A percentile compares a stretch with the other conserved stretches of the same genome.
Evolutionary conservation across 2,888 invertebrate genomes (phyloP).

Genomic region (Holacanthella duospinosa): DNA sequence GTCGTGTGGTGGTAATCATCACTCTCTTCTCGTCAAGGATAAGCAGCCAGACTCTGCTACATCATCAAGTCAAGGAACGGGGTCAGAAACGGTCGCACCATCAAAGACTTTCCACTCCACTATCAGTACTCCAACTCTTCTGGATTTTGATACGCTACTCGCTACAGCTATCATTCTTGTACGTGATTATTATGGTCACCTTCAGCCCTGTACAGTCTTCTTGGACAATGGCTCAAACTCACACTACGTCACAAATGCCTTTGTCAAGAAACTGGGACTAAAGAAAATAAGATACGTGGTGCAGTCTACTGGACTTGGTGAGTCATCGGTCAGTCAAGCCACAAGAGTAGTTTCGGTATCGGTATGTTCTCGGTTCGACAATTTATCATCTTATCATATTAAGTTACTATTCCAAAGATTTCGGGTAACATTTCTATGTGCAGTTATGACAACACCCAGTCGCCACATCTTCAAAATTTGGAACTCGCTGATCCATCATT

Average conservation of each 20-base stretch:
- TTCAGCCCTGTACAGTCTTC: background rate
- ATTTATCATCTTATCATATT: background rate
- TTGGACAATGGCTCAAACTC: background rate
- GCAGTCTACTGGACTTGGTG: background rate
- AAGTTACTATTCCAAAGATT: background rate
- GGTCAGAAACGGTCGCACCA: too few relatives aligned
- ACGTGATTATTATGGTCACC: background rate
- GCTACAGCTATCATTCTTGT: background rate
- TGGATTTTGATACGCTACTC: too few relatives aligned
- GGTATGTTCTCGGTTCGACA: too few relatives aligned
- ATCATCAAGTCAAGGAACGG: too few relatives aligned
- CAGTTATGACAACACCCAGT: background rate
- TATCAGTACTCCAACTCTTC: too few relatives aligned
- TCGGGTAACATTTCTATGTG: background rate
- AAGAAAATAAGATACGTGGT: background rate
- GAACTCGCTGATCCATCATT: background rate
- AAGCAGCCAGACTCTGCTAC: too few relatives aligned
- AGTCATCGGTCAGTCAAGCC: too few relatives aligned
- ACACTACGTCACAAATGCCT: background rate
- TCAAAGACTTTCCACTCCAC: too few relatives aligned
- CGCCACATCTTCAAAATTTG: background rate
- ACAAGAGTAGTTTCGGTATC: too few relatives aligned
- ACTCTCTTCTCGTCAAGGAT: background rate
- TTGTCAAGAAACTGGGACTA: background rate
- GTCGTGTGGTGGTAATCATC: background rate